Evolutionary conservation across 2,797 vertebrate genomes (phyloP), one percentile per base, ranked within the genome.

Genomic region (Phrynocephalus vlangalii): DNA sequence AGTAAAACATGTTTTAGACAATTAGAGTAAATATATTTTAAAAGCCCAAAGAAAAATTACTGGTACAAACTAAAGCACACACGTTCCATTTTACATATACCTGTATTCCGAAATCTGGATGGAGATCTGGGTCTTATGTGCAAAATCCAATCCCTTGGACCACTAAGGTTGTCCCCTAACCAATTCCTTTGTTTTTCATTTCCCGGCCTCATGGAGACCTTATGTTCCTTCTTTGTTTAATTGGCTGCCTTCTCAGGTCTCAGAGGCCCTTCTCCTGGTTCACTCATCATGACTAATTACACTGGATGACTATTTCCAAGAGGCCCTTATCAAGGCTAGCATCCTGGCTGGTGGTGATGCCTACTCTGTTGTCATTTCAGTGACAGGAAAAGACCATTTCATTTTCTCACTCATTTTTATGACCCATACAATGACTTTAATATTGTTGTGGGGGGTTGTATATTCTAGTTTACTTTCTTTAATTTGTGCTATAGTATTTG

Each of bases 21-120:
- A 89, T 90, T 90, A 79, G 87, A 90, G 88, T 86, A 71, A 91
- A 92, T 91, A 11, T 28, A 82, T 90, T 85, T 92, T 82, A 87
- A 93, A 75, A 89, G 60, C 87, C 87, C 22, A 84, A 89, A 87
- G 30, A 81, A 82, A 88, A 91, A 89, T 30, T 50, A 33, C 33
- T 33, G 33, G 33, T 33, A 84, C 82, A 90, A 90, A 90, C 89
- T 13, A 33, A 92, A 92, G 72, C 79, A 78, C 84, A 79, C 87
- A 0, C 78, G 83, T 16, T 87, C 48, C n/a, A 33, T 79, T n/a
- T 26, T 70, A 89, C 87, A 91, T 81, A n/a, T 15, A n/a, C 44
- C 26, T 44, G 38, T 44, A 44, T 44, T 44, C 30, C 38, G 75
- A 52, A 6, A 50, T 76, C 71, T 44, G 1, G 7, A 48, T 70